These are phyloP conservation scores for Octonoba sinensis DNA, from an alignment of 2,888 invertebrate species.

Conservation along the genomic window DNA sequence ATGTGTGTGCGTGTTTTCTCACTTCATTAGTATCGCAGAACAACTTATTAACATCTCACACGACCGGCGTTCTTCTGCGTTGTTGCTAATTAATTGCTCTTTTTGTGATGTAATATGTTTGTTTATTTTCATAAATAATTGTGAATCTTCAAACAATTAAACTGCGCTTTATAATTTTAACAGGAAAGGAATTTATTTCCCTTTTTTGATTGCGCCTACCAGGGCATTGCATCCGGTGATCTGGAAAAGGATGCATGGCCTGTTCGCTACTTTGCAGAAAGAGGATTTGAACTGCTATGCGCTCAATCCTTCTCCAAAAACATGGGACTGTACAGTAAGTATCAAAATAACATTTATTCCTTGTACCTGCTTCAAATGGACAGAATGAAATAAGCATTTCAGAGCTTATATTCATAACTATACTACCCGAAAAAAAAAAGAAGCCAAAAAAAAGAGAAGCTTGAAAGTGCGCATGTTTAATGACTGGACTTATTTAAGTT, in stretches of 20 bases:
- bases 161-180: constrained; percentile 31
- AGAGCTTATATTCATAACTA: not conserved
- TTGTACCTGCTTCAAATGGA: too few species aligned
- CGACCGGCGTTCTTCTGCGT: too few species aligned
- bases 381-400: not conserved
- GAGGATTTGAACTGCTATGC: constrained; percentile 91
- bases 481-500: too few species aligned
- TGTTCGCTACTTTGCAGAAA: constrained; percentile 87
- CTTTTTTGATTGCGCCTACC: constrained; percentile 93
- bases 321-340: constrained; percentile 96
- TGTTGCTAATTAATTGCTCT: too few species aligned
- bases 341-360: not conserved
- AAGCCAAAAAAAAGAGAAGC: too few species aligned
- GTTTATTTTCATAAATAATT: too few species aligned
- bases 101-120: too few species aligned
- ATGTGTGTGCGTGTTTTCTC: too few species aligned
- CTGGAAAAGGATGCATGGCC: constrained; percentile 92
- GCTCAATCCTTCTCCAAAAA: constrained; percentile 99
- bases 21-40: too few species aligned
- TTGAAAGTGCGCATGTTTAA: too few species aligned
- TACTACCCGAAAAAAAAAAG: not conserved
- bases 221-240: constrained; percentile 98
- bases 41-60: too few species aligned
- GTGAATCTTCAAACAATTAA: too few species aligned
- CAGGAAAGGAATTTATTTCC: constrained; percentile 86